phyloP scores from a whole-genome alignment of 2,113 vertebrate species.

The Rhinichthys klamathensis region DNA sequence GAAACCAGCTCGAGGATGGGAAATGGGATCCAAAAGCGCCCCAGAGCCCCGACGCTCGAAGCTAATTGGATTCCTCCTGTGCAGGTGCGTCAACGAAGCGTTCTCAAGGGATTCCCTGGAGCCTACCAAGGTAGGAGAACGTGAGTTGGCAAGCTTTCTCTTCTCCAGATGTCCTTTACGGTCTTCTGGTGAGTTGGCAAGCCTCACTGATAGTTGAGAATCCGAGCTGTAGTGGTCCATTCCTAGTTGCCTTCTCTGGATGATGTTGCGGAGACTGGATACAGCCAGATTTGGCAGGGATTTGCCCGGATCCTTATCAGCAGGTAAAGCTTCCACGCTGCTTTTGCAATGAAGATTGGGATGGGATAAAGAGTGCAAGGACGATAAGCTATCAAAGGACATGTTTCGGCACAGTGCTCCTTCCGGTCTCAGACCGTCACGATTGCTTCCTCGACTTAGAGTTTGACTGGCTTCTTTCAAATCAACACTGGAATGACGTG shows the following conservation, averaged over 20 bases:
- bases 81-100: conserved; percentile 42
- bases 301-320: conserved; percentile 69
- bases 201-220: conserved; percentile 77
- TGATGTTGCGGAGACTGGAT: conserved; percentile 81
- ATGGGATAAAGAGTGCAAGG: conserved; percentile 72
- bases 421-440: conserved; percentile 30
- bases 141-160: conserved; percentile 74
- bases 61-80: conserved; percentile 70
- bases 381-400: conserved; percentile 77
- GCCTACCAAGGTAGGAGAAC: conserved; percentile 72
- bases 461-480: conserved; percentile 72
- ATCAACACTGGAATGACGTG: conserved; percentile 74
- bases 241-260: conserved; percentile 81
- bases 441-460: conserved; percentile 61
- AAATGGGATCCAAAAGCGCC: conserved; percentile 71
- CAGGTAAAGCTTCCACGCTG: conserved; percentile 60
- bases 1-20: conserved; percentile 76
- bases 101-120: conserved; percentile 75
- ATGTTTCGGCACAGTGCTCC: conserved; percentile 69
- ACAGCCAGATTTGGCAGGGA: conserved; percentile 72
- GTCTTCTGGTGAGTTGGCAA: conserved; percentile 66
- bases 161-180: conserved; percentile 70
- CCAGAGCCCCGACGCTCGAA: conserved; percentile 79
- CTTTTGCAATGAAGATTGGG: conserved; percentile 75
- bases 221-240: conserved; percentile 86